Evolutionary conservation across 2,888 invertebrate species (phyloP).

Genomic region (Conistra vaccinii): DNA sequence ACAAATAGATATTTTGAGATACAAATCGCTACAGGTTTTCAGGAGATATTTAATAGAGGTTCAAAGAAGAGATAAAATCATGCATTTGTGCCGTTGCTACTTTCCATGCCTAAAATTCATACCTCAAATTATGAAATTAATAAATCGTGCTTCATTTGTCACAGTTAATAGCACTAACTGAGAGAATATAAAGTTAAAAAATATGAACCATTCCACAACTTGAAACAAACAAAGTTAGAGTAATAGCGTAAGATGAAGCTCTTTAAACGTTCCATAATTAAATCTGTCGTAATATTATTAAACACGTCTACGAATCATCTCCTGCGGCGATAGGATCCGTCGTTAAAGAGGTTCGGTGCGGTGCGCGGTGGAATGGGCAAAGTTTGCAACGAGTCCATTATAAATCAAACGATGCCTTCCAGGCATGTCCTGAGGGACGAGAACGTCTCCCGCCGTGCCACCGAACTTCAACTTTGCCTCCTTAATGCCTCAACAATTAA

Average conservation of each 20-base stretch:
- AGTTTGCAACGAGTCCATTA: slow-evolving; percentile 91
- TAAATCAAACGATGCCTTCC: slow-evolving; percentile 90
- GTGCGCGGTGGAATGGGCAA: slow-evolving; percentile 88
- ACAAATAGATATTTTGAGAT: not conserved
- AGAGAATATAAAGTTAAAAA: slow-evolving; percentile 60
- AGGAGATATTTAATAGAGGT: not conserved
- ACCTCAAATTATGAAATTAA: not conserved
- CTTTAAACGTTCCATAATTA: slow-evolving; percentile 89
- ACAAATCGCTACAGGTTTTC: not conserved
- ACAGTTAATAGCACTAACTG: slow-evolving; percentile 39
- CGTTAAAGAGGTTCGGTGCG: slow-evolving; percentile 89
- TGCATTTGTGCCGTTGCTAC: not conserved
- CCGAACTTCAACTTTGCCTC: slow-evolving; percentile 88
- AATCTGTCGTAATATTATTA: slow-evolving; percentile 91
- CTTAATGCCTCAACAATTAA: slow-evolving; percentile 90
- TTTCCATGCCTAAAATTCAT: not conserved
- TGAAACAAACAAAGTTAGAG: slow-evolving; percentile 80
- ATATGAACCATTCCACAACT: slow-evolving; percentile 72
- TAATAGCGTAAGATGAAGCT: slow-evolving; percentile 83
- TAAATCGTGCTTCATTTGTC: slow-evolving; percentile 23
- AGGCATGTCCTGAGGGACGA: slow-evolving; percentile 90
- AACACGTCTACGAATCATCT: slow-evolving; percentile 90
- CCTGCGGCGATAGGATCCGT: slow-evolving; percentile 89
- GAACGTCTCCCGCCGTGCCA: slow-evolving; percentile 85
- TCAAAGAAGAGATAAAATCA: not conserved